Conservation (phyloP, 2,888 invertebrate species). For the Sussaba pulchella region DNA sequence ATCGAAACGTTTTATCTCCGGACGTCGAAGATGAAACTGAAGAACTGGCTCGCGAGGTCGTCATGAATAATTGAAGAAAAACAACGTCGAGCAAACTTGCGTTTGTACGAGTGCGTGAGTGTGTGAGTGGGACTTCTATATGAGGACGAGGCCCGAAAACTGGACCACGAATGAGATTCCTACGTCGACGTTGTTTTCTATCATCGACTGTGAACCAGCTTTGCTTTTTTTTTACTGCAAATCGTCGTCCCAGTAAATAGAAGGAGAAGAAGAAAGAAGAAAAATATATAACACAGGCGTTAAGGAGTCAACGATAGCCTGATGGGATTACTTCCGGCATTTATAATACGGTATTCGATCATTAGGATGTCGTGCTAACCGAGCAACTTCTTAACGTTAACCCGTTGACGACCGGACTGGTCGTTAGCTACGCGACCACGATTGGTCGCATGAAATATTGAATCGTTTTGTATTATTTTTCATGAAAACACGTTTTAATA, state of each 20-base stretch:
- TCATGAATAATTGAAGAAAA: conserved; percentile 67
- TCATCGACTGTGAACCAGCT: no score
- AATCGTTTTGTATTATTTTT: conserved; percentile 1
- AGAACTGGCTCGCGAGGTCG: conserved; percentile 50
- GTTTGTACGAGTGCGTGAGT: conserved; percentile 26
- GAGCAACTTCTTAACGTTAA: conserved; percentile 6
- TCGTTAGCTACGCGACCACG: not conserved
- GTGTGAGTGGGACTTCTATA: no score
- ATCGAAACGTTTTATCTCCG: conserved; percentile 46
- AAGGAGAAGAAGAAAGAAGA: no score
- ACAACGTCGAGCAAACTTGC: no score
- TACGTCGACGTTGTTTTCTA: no score
- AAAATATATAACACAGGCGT: not conserved
- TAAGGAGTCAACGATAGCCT: not conserved
- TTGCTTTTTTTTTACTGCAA: no score
- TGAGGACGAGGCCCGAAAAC: no score
- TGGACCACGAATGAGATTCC: no score
- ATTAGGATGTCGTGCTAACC: conserved; percentile 3
- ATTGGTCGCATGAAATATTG: not conserved
- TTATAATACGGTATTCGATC: conserved; percentile 3
- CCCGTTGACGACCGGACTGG: not conserved
- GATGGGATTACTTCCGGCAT: not conserved
- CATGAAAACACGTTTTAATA: not conserved
- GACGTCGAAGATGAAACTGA: conserved; percentile 54
- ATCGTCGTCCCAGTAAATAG: no score